These are phyloP conservation scores for Ambastaia sidthimunki DNA, from an alignment of 2,797 vertebrate genomes.

Conservation along the genomic window DNA sequence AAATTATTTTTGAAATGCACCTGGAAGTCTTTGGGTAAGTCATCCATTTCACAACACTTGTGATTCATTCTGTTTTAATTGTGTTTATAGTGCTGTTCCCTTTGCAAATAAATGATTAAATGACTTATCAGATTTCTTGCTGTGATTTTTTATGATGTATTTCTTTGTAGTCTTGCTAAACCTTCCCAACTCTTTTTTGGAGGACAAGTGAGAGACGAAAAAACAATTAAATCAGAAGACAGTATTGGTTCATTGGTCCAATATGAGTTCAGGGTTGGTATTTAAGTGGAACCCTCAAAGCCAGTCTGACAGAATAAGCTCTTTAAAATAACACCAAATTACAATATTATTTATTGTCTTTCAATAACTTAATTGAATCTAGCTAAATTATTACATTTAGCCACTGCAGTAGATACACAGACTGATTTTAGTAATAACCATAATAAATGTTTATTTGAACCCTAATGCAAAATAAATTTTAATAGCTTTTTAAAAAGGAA, in stretches of 20 bases:
- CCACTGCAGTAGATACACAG: neutral
- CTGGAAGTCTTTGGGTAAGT: constrained; percentile 87
- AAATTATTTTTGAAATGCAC: constrained; percentile 88
- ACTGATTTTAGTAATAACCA: neutral
- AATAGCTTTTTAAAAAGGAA: neutral
- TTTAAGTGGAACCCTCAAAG: neutral
- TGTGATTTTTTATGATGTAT: constrained; percentile 20
- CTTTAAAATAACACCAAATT: neutral
- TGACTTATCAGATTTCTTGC: neutral
- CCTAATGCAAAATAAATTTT: neutral
- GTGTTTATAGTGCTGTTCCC: neutral
- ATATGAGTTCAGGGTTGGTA: constrained; percentile 85
- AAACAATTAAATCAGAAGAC: constrained; percentile 82
- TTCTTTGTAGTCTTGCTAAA: constrained; percentile 78
- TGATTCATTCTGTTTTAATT: neutral
- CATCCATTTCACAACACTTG: neutral
- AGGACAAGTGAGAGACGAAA: constrained; percentile 77
- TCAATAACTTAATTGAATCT: neutral
- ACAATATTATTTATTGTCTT: neutral
- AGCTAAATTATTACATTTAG: neutral
- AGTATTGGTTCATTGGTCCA: constrained; percentile 85
- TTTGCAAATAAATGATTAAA: neutral
- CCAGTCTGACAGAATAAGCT: neutral
- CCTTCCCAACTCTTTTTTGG: constrained; percentile 90
- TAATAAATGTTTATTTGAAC: neutral